These are phyloP conservation scores for Antheraea pernyi DNA, from an alignment of 1,140 invertebrate genomes.

Conservation along the genomic window DNA sequence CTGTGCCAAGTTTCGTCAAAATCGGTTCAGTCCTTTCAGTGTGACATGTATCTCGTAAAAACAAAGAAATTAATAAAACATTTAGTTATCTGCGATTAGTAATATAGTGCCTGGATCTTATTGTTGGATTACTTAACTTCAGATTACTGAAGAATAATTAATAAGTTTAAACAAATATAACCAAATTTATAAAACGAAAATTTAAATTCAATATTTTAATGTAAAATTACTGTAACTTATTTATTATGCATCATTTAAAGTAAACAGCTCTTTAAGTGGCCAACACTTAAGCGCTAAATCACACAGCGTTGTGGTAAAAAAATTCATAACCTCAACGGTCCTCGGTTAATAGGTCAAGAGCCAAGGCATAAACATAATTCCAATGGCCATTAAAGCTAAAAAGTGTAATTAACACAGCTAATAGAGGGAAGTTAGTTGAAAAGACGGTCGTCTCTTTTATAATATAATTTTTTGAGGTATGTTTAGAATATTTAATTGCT, in stretches of 20 bases:
- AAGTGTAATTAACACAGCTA: slow-evolving; percentile 12
- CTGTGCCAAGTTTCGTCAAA: too few species aligned
- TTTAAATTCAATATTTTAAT: not conserved
- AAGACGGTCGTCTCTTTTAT: slow-evolving; percentile 8
- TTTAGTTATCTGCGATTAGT: too few species aligned
- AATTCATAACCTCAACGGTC: not conserved
- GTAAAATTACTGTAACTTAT: not conserved
- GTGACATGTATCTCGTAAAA: too few species aligned
- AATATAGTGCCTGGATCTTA: too few species aligned
- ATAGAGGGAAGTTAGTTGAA: slow-evolving; percentile 11
- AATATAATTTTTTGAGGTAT: slow-evolving; percentile 3
- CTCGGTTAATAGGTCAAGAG: slow-evolving; percentile 6
- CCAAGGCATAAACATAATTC: slow-evolving; percentile 9
- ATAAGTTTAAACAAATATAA: too few species aligned
- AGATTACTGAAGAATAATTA: too few species aligned
- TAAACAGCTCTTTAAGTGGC: not conserved
- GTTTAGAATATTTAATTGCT: not conserved
- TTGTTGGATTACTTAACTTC: too few species aligned
- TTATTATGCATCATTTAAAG: not conserved
- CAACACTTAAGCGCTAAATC: slow-evolving; percentile 7
- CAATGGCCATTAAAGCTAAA: slow-evolving; percentile 8
- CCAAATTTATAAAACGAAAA: not conserved
- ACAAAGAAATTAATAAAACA: too few species aligned
- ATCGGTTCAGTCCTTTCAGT: too few species aligned
- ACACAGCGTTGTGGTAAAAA: slow-evolving; percentile 7